A percentile compares a stretch with the other conserved stretches of the same genome.
Conservation (phyloP, 2,113 vertebrate genomes). For the Catharus minimus region DNA sequence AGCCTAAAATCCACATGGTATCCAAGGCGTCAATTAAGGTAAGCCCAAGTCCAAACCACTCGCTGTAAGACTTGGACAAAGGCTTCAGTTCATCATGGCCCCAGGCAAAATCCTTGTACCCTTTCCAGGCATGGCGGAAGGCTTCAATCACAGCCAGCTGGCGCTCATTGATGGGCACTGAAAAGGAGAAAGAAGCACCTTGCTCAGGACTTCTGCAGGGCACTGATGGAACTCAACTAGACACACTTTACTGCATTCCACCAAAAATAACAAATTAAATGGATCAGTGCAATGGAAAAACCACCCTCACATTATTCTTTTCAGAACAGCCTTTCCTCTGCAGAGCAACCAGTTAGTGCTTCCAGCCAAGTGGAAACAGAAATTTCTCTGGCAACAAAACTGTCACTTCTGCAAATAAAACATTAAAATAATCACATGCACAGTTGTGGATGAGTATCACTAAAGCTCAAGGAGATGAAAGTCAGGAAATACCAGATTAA, state of each 20-base stretch:
- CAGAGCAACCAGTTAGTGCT: neutral
- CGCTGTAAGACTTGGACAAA: slow-evolving; percentile 86
- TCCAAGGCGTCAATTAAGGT: slow-evolving; percentile 93
- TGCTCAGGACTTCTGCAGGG: neutral
- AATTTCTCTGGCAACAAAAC: neutral
- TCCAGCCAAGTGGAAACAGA: neutral
- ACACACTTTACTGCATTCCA: neutral
- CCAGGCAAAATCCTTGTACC: slow-evolving; percentile 91
- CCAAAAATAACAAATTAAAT: neutral
- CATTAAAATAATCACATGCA: neutral
- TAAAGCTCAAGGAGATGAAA: neutral
- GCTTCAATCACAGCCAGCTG: slow-evolving; percentile 85
- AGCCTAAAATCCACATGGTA: slow-evolving; percentile 95
- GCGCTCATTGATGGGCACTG: slow-evolving; percentile 67
- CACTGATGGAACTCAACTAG: neutral
- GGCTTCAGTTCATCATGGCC: slow-evolving; percentile 96
- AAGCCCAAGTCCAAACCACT: slow-evolving; percentile 96
- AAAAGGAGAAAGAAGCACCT: neutral
- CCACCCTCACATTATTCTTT: neutral
- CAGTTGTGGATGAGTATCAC: neutral
- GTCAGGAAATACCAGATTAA: neutral
- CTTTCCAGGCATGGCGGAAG: slow-evolving; percentile 92
- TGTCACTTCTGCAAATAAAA: neutral
- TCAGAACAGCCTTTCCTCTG: neutral
- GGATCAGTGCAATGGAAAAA: neutral